phyloP scores from a whole-genome alignment of 2,888 invertebrate species.

The Drosophila hamatofila region DNA sequence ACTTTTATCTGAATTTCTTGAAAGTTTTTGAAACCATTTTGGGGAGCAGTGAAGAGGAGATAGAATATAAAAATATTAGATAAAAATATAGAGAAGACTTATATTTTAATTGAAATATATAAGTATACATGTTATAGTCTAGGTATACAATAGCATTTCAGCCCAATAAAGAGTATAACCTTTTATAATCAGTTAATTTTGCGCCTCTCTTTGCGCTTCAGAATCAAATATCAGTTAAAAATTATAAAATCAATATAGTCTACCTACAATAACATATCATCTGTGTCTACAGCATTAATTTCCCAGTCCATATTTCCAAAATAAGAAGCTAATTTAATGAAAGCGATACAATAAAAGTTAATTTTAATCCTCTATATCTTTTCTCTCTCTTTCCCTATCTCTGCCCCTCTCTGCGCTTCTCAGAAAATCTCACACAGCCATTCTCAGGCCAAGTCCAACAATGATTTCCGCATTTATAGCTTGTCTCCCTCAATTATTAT shows the following conservation, averaged over 20 bases:
- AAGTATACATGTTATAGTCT: not conserved
- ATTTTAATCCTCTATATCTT: not conserved
- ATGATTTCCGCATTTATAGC: conserved; percentile 30
- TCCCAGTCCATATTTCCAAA: not conserved
- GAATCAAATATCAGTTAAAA: too few relatives aligned
- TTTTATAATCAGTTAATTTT: not conserved
- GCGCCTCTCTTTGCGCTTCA: too few relatives aligned
- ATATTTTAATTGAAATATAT: not conserved
- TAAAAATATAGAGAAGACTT: not conserved
- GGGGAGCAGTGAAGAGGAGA: too few relatives aligned
- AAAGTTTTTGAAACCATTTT: not conserved
- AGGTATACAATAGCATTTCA: not conserved
- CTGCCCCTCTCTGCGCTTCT: not conserved
- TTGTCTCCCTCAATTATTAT: conserved; percentile 65
- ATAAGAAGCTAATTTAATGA: not conserved
- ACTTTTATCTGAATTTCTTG: too few relatives aligned
- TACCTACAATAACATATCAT: not conserved
- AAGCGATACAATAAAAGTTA: not conserved
- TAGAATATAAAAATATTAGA: not conserved
- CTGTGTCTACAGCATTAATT: not conserved
- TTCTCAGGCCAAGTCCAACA: conserved; percentile 6
- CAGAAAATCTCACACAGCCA: conserved; percentile 8
- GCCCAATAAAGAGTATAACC: too few relatives aligned
- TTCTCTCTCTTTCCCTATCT: not conserved
- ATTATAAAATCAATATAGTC: too few relatives aligned